Conservation (phyloP, 2,888 invertebrate genomes). For the Nomada goodeniana region DNA sequence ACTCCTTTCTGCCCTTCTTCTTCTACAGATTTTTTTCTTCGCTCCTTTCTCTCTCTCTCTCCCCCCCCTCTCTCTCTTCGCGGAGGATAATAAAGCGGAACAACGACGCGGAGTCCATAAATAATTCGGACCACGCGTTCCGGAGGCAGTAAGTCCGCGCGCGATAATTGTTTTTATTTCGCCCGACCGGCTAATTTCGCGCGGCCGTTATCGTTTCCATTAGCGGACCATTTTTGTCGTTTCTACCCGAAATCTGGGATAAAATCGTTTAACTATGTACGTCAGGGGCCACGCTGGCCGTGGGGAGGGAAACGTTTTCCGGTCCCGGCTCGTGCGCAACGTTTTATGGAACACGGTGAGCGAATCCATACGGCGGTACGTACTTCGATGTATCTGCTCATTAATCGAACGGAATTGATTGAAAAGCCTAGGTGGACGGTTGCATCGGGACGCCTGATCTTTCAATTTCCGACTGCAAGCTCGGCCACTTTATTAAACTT, state of each 20-base stretch:
- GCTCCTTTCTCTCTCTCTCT: background rate
- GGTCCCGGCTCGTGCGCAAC: background rate
- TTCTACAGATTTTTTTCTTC: background rate
- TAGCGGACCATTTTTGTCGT: conserved; percentile 11
- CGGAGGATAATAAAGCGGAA: conserved; percentile 56
- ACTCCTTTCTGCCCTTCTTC: conserved; percentile 43
- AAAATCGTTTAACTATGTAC: conserved; percentile 13
- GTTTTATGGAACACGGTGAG: background rate
- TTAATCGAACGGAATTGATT: conserved; percentile 67
- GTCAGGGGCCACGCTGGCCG: background rate
- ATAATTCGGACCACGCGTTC: conserved; percentile 64
- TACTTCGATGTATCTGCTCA: conserved; percentile 59
- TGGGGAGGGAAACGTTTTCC: background rate
- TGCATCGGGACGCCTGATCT: conserved; percentile 63
- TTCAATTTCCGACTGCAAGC: conserved; percentile 64
- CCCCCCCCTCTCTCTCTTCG: conserved; percentile 4
- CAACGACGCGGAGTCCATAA: conserved; percentile 63
- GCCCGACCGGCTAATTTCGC: conserved; percentile 27
- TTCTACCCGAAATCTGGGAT: conserved; percentile 18
- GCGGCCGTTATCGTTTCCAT: conserved; percentile 24
- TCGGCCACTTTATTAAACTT: conserved; percentile 57
- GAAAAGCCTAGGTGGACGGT: conserved; percentile 36
- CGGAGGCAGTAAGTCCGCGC: background rate
- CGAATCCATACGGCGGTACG: conserved; percentile 32
- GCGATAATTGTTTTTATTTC: conserved; percentile 44